Base-by-base conservation (phyloP, 2,888 invertebrate species). In the Pollenia amentaria region DNA sequence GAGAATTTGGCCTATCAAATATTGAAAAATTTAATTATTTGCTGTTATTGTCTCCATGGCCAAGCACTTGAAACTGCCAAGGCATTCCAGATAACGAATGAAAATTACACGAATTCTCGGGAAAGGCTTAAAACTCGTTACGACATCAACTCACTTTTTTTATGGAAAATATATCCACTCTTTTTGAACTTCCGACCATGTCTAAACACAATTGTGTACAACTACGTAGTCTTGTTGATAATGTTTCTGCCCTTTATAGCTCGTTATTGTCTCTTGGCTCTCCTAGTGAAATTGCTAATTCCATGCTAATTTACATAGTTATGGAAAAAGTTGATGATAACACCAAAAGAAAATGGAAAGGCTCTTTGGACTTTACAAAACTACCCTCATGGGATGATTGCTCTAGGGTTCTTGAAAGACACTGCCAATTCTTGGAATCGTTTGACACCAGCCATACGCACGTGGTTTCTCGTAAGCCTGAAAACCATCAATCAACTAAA, bases 21-120 rank as follows among this genome's bases (percentile, higher is more conserved):
- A 53, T 53, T 16, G 9, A 21, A 21, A 21, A 21, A 21, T 21
- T 21, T 21, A 21, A 21, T 2, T 2, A 21, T 21, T 21, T 21
- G 21, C 21, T 21, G 2, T n/a, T 2, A 21, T 21, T 21, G 21
- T 21, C 21, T 21, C 21, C 21, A 21, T 21, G 18, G 53, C 3
- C 18, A 53, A 53, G 6, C 53, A 53, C 16, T 53, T 2, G 53
- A 16, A 53, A 53, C 16, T 6, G 16, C 16, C 6, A 53, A 53
- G 7, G 16, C 16, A 9, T 53, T 53, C 18, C 18, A 18, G 42
- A 18, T 80, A 12, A 69, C 76, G 11, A 77, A 80, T 21, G 72
- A 83, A 75, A 87, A 87, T 64, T 83, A 72, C 44, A 6, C 48
- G 14, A 48, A 48, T 6, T 1, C 48, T 14, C 48, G 4, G 12